Percentiles rank a stretch among this genome's conserved stretches.
Evolutionary conservation across 1,140 invertebrate genomes (phyloP).

Genomic region (Pseudomyrmex flavicornis): DNA sequence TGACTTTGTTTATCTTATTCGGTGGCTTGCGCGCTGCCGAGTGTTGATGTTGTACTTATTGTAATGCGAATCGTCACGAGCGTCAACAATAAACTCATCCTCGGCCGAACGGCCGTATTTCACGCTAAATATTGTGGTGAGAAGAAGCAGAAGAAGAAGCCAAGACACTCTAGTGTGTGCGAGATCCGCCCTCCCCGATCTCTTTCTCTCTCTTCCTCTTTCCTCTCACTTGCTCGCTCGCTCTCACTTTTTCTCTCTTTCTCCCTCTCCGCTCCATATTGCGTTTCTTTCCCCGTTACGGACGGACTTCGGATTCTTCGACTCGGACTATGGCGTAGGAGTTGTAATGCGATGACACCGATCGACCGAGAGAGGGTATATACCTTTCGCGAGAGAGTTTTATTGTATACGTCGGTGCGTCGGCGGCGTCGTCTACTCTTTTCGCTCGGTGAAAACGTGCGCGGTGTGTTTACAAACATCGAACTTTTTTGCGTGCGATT

Average conservation of each 20-base stretch:
- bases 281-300: constrained; percentile 14
- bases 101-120: background rate
- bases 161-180: constrained; percentile 1
- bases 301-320: constrained; percentile 17
- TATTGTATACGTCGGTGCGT: background rate
- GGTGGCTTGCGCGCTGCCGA: background rate
- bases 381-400: constrained; percentile 6
- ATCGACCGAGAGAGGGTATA: constrained; percentile 6
- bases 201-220: constrained; percentile 9
- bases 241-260: background rate
- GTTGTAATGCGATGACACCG: background rate
- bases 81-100: background rate
- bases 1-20: background rate
- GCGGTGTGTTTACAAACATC: constrained; percentile 42
- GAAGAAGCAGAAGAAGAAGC: background rate
- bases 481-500: background rate
- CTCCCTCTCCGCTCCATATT: background rate
- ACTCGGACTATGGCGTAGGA: constrained; percentile 32
- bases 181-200: constrained; percentile 37
- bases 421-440: background rate
- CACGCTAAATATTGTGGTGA: background rate
- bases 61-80: constrained; percentile 7
- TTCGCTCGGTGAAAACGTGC: background rate
- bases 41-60: background rate
- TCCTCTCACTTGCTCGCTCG: background rate